Evolutionary conservation across 1,140 invertebrate genomes (phyloP), one percentile per base, ranked within the genome.

Genomic region (Tetramorium alpestre): DNA sequence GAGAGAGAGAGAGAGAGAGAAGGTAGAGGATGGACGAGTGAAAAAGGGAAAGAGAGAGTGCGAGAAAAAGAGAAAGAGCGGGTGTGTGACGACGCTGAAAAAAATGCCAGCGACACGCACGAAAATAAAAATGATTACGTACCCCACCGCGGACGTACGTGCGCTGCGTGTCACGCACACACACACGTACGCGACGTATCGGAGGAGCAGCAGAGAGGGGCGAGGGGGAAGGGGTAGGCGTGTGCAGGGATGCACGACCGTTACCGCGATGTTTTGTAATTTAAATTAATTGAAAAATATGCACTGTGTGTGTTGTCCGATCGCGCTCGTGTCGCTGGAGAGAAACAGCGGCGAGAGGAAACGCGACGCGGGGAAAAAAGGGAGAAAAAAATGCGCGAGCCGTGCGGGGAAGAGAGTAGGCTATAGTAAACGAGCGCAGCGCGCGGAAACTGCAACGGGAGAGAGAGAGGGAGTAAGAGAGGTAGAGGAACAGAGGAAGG

Each of bases 201-300:
- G 64, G 78, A 47, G 73, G 44, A 67, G 72, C 10, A 56, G 25
- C 56, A 16, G 18, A 18, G 25, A 25, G 4, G 5, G 72, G 8
- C n/a, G 58, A 33, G 44, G 54, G 18, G 44, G 41, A 49, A 41
- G 33, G 73, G 60, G 49, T 51, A 78, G 82, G 82, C 75, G 81
- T 78, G 88, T 88, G 88, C 62, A 65, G 88, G 62, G 76, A 64
- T 85, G 86, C 86, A 67, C 80, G 88, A 82, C 92, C 90, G 90
- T 94, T 94, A 93, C 93, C 88, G 91, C 93, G 93, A 94, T 94
- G 92, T 94, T 94, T 94, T 94, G 94, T 93, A 93, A 95, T 94
- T 95, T 94, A 94, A 94, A 95, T 95, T 94, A 95, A 94, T 94
- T 94, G 94, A 94, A 95, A 95, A 95, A 95, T 95, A 94, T 94